phyloP scores from a whole-genome alignment of 2,797 vertebrate species.

The Crocodylus rhombifer region DNA sequence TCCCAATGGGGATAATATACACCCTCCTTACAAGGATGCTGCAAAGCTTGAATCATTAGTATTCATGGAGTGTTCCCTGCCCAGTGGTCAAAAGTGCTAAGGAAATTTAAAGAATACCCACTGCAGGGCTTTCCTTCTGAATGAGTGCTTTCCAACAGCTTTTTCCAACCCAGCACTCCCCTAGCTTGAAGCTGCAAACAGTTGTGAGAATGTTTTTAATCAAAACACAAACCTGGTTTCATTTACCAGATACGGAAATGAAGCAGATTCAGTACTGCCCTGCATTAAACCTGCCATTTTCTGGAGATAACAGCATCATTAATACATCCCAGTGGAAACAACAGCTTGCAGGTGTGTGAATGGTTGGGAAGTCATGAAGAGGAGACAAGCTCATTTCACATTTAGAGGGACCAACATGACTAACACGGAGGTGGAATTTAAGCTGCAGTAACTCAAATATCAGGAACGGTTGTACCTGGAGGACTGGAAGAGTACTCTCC shows the following conservation, averaged over 20 bases:
- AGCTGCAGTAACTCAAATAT: constrained; percentile 30
- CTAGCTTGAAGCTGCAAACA: constrained; percentile 11
- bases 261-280: constrained; percentile 16
- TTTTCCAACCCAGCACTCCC: constrained; percentile 8
- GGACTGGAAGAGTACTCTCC: neutral
- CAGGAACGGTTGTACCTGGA: neutral
- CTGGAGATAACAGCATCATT: constrained; percentile 29
- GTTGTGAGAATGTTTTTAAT: constrained; percentile 54
- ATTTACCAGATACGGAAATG: constrained; percentile 39
- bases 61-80: constrained; percentile 50
- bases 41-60: constrained; percentile 60
- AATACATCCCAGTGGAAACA: constrained; percentile 46
- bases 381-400: neutral
- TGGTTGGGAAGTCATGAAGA: neutral
- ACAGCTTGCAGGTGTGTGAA: constrained; percentile 1
- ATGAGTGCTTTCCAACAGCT: constrained; percentile 25
- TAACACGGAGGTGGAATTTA: neutral
- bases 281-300: constrained; percentile 12
- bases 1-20: constrained; percentile 43
- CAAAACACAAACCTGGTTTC: constrained; percentile 46
- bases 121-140: constrained; percentile 28
- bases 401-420: constrained; percentile 14
- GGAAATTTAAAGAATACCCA: constrained; percentile 18
- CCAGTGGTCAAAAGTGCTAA: constrained; percentile 51
- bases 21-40: constrained; percentile 8